Conservation (phyloP, 1,140 invertebrate genomes). For the Atta cephalotes region DNA sequence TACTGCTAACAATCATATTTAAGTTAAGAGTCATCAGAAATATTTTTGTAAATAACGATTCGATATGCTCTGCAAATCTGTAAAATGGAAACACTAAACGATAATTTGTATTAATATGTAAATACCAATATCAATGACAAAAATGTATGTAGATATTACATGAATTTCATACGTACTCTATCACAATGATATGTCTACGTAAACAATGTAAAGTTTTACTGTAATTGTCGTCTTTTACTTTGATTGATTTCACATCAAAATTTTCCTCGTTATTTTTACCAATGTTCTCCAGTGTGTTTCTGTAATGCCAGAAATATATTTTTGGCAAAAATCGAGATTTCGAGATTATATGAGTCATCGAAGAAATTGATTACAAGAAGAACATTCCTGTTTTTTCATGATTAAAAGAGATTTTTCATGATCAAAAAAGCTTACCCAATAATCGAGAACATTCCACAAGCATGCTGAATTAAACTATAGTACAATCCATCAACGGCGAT, state of each 20-base stretch:
- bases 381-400: too few species aligned
- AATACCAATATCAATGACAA: background rate
- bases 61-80: constrained; percentile 18
- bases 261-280: background rate
- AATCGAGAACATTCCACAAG: constrained; percentile 36
- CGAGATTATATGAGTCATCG: too few species aligned
- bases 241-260: background rate
- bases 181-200: constrained; percentile 7
- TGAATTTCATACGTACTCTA: constrained; percentile 10
- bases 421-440: constrained; percentile 11
- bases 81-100: background rate
- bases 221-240: background rate
- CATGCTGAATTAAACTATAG: constrained; percentile 16
- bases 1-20: background rate
- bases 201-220: background rate
- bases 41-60: constrained; percentile 15
- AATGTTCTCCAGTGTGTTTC: constrained; percentile 12
- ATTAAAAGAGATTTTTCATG: background rate
- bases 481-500: background rate
- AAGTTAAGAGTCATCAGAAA: background rate
- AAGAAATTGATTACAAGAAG: too few species aligned
- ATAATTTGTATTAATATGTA: background rate
- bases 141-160: background rate
- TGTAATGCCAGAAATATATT: background rate
- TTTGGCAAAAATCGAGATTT: background rate